Evolutionary conservation across 30 jellyfish, hydroid and myxozoan species (phyloP).

Genomic region (Cassiopea xamachana): DNA sequence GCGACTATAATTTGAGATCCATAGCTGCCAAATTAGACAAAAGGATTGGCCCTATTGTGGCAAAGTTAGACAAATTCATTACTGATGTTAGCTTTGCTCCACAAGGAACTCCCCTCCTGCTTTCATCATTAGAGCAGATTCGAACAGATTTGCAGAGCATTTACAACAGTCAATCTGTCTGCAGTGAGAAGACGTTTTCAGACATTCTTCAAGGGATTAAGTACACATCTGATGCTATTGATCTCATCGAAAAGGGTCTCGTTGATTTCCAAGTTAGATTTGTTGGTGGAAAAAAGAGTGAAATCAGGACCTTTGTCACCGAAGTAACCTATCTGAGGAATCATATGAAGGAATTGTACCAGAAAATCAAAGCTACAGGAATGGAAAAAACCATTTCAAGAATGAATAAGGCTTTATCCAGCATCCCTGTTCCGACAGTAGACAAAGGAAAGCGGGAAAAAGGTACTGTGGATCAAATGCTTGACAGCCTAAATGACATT

Average conservation of each 20-base stretch:
- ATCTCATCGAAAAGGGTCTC: constrained; percentile 34
- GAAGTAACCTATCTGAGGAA: constrained; percentile 29
- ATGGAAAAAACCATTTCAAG: neutral
- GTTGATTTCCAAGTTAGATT: neutral
- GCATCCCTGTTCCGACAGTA: constrained; percentile 24
- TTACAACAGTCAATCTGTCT: constrained; percentile 66
- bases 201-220: constrained; percentile 54
- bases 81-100: constrained; percentile 13
- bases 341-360: constrained; percentile 17
- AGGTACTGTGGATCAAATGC: constrained; percentile 68
- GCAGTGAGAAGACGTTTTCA: constrained; percentile 23
- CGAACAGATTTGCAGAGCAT: constrained; percentile 79
- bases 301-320: constrained; percentile 8
- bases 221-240: constrained; percentile 53
- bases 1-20: constrained; percentile 47
- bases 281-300: constrained; percentile 62
- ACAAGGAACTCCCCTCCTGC: constrained; percentile 63
- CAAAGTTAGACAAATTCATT: constrained; percentile 24
- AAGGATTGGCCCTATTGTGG: constrained; percentile 64
- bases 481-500: constrained; percentile 7
- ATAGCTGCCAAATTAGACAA: constrained; percentile 71
- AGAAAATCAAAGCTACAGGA: constrained; percentile 60
- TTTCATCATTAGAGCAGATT: constrained; percentile 75
- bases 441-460: constrained; percentile 10
- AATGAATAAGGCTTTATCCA: constrained; percentile 5